Evolutionary conservation across 2,797 vertebrate species (phyloP).

Genomic region (Pristis pectinata): DNA sequence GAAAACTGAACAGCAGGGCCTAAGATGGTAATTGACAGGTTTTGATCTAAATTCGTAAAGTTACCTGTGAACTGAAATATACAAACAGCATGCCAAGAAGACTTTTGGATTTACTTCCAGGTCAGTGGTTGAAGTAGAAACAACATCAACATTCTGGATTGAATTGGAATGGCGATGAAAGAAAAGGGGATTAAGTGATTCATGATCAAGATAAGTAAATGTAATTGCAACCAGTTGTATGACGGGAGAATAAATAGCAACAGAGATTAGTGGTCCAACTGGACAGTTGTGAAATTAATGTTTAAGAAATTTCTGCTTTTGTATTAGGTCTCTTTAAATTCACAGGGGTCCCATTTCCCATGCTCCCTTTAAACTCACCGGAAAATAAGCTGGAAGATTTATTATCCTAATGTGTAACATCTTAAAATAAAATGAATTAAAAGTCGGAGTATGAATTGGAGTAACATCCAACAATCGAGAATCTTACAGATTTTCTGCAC

Average conservation of each 20-base stretch:
- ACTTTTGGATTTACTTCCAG: not conserved
- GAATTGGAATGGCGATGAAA: not conserved
- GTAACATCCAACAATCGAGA: too few relatives aligned
- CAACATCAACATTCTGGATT: not conserved
- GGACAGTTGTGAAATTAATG: not conserved
- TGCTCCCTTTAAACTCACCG: too few relatives aligned
- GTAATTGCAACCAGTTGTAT: not conserved
- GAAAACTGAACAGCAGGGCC: not conserved
- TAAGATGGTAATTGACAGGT: not conserved
- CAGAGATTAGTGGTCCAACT: not conserved
- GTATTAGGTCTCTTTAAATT: not conserved
- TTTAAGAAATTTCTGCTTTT: not conserved
- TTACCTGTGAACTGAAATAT: not conserved
- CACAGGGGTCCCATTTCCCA: too few relatives aligned
- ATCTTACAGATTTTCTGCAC: too few relatives aligned
- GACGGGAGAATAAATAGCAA: not conserved
- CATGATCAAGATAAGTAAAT: not conserved
- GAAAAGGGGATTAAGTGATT: not conserved
- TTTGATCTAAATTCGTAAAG: not conserved
- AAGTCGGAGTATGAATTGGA: too few relatives aligned
- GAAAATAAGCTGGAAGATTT: too few relatives aligned
- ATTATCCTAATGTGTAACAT: too few relatives aligned
- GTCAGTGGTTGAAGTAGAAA: not conserved
- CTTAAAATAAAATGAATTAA: too few relatives aligned
- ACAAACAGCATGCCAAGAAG: not conserved